Conservation (phyloP, 2,888 invertebrate genomes). For the Nematopogon swammerdamellus region DNA sequence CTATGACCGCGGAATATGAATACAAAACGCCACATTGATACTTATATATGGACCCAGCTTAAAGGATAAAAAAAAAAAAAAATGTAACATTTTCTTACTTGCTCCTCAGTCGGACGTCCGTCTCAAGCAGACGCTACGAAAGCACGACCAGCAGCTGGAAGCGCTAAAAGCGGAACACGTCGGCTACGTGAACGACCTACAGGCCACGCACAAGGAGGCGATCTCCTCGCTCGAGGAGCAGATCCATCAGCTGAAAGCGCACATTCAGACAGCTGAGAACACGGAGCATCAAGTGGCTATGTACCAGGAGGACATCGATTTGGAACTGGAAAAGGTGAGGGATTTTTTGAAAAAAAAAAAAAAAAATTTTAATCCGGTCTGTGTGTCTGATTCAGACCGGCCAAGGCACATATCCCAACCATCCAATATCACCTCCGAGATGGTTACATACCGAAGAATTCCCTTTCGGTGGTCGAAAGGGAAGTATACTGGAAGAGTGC, state of each 20-base stretch:
- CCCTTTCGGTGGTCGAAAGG: too few species aligned
- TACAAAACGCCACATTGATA: too few species aligned
- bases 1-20: too few species aligned
- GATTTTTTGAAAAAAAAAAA: too few species aligned
- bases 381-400: too few species aligned
- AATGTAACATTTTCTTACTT: neutral
- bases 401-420: too few species aligned
- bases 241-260: conserved; percentile 53
- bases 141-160: conserved; percentile 27
- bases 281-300: conserved; percentile 40
- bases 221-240: conserved; percentile 42
- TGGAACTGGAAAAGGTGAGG: conserved; percentile 49
- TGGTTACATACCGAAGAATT: too few species aligned
- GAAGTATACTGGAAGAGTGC: too few species aligned
- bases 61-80: too few species aligned
- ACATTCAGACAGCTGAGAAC: conserved; percentile 43
- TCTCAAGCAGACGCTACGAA: conserved; percentile 24
- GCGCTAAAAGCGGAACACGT: conserved; percentile 40
- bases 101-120: neutral
- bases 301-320: conserved; percentile 54
- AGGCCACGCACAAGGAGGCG: conserved; percentile 35
- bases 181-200: conserved; percentile 36
- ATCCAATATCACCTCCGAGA: too few species aligned
- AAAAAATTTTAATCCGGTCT: too few species aligned
- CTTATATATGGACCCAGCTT: too few species aligned